Base-by-base conservation (phyloP, 2,888 invertebrate genomes). In the Anaspis maculata region DNA sequence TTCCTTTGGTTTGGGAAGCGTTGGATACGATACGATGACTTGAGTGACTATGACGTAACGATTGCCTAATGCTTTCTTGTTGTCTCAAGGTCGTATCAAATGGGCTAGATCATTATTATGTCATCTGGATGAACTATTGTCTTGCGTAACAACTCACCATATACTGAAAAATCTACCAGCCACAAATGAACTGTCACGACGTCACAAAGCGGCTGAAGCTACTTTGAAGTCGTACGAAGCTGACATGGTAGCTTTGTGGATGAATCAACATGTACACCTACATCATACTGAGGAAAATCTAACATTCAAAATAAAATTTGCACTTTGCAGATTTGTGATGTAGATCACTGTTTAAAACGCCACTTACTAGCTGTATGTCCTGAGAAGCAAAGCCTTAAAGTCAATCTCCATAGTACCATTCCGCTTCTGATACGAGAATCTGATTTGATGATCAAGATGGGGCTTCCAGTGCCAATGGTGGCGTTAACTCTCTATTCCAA, bases 41-140 rank as follows among this genome's bases (percentile, higher is more conserved):
- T n/a, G n/a, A n/a, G n/a, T n/a, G n/a, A n/a, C n/a, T n/a, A n/a
- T n/a, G n/a, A n/a, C n/a, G n/a, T n/a, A n/a, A n/a, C n/a, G n/a
- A n/a, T n/a, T n/a, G n/a, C n/a, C n/a, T n/a, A n/a, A n/a, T n/a
- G n/a, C 19, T 4, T 13, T 21, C 9, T 12, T 12, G 53, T n/a
- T n/a, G n/a, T n/a, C n/a, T 50, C 15, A 46, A 82, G 83, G 77
- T 29, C 74, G 84, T 25, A 78, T 85, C 30, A 79, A 83, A 57
- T 90, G 90, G 91, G 77, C 83, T 3, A 74, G 88, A 11, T 85
- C 88, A 24, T 67, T 90, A 35, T 77, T 81, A 57, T 73, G 81
- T 42, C 90, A 90, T 61, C 74, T 94, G 52, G 82, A 84, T 16
- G 83, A 85, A 57, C 75, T 92, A 0, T 81, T 92, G 52, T 78